Conservation (phyloP, 2,113 vertebrate species). For the Ailuropoda melanoleuca region DNA sequence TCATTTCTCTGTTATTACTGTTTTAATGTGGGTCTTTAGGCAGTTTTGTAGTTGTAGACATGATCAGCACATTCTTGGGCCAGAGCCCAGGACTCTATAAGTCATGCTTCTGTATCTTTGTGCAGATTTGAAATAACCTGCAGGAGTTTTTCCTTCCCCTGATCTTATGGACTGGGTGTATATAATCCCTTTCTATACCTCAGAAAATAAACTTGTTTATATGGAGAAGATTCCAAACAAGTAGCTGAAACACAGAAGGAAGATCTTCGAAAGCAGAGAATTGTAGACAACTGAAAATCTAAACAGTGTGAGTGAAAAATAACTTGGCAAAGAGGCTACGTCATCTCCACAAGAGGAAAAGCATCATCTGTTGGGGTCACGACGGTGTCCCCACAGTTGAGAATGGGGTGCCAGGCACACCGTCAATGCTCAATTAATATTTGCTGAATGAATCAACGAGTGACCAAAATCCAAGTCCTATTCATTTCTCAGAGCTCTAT, state of each 20-base stretch:
- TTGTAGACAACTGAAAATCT: background rate
- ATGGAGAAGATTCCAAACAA: background rate
- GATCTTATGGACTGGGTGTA: background rate
- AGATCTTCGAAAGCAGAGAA: background rate
- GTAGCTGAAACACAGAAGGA: background rate
- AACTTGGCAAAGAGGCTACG: background rate
- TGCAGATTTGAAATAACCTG: constrained; percentile 40
- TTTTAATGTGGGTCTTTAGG: background rate
- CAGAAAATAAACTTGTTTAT: background rate
- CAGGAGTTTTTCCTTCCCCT: background rate
- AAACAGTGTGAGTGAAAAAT: background rate
- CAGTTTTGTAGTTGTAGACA: constrained; percentile 12
- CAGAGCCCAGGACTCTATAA: background rate
- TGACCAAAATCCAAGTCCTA: background rate
- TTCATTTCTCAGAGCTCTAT: background rate
- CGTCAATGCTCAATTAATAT: background rate
- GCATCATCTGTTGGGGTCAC: background rate
- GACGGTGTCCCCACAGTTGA: background rate
- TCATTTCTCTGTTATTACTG: constrained; percentile 46
- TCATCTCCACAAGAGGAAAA: background rate
- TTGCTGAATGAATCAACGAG: background rate
- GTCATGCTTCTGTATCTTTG: constrained; percentile 24
- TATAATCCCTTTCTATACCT: background rate
- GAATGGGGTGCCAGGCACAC: background rate
- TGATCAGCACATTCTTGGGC: background rate